Evolutionary conservation across 2,113 vertebrate genomes (phyloP).

Genomic region (Drymodes brunneopygia): DNA sequence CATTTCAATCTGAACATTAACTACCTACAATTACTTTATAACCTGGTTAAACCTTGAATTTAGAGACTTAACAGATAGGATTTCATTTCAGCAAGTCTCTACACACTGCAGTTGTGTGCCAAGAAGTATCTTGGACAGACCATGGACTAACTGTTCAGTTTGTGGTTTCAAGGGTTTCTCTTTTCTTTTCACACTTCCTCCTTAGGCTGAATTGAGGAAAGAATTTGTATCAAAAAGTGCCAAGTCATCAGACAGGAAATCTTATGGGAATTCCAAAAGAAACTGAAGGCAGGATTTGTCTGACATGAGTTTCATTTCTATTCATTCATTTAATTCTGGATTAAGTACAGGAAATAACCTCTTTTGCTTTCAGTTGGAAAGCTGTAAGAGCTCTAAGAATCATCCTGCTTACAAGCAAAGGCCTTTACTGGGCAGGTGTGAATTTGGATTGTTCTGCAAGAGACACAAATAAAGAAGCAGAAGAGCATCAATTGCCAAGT

Average conservation of each 20-base stretch:
- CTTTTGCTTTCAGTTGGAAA: background rate
- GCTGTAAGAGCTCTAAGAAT: background rate
- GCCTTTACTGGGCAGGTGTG: background rate
- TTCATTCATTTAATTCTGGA: background rate
- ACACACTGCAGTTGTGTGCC: background rate
- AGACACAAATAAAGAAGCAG: background rate
- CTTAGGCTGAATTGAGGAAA: background rate
- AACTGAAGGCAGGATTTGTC: background rate
- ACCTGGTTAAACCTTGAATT: background rate
- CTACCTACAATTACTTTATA: background rate
- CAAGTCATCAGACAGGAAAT: background rate
- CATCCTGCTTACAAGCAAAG: background rate
- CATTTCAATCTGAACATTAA: background rate
- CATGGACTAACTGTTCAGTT: background rate
- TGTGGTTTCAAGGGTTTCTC: background rate
- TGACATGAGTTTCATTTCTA: background rate
- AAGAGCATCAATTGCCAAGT: background rate
- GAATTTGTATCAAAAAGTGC: background rate
- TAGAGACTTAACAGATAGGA: background rate
- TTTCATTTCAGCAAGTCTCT: background rate
- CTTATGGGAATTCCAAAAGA: background rate
- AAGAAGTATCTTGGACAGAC: background rate
- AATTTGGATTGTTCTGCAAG: background rate
- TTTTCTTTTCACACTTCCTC: slow-evolving; percentile 7
- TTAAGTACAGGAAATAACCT: background rate